phyloP scores from a whole-genome alignment of 1,140 invertebrate species.

The Littorina saxatilis region DNA sequence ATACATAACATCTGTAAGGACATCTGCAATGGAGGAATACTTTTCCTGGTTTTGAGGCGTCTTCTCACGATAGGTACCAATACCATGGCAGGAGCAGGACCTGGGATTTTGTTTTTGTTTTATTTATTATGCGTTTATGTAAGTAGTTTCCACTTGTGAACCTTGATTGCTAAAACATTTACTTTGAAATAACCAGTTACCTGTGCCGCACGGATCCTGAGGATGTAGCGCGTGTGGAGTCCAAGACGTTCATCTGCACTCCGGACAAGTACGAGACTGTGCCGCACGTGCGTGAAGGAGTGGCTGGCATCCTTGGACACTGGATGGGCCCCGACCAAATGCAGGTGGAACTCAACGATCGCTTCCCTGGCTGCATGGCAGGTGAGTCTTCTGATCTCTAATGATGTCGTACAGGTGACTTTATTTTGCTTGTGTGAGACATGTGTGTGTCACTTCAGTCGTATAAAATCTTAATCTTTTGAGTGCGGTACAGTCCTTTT shows the following conservation, averaged over 20 bases:
- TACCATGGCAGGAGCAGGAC: too few species aligned
- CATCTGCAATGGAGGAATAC: too few species aligned
- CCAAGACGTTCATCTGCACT: conserved; percentile 95
- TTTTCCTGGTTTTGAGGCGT: too few species aligned
- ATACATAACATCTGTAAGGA: too few species aligned
- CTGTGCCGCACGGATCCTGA: conserved; percentile 95
- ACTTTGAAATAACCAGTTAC: too few species aligned
- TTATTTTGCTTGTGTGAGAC: not conserved
- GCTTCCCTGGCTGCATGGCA: conserved; percentile 96
- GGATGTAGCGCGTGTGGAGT: conserved; percentile 98
- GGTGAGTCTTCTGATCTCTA: conserved; percentile 79
- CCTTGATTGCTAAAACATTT: too few species aligned
- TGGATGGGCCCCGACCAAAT: conserved; percentile 94
- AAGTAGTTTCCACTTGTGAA: too few species aligned
- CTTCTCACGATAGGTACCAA: too few species aligned
- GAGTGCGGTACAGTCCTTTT: not conserved
- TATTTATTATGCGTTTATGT: too few species aligned
- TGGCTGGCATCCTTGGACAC: conserved; percentile 84
- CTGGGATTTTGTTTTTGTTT: too few species aligned
- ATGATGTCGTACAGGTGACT: not conserved
- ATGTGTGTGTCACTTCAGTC: not conserved
- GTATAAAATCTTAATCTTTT: not conserved
- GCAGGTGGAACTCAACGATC: conserved; percentile 86
- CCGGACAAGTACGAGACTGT: conserved; percentile 87
- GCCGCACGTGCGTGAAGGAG: conserved; percentile 79